These are phyloP conservation scores for Drosophila meridionalis DNA, from an alignment of 2,888 invertebrate species.

Conservation along the genomic window DNA sequence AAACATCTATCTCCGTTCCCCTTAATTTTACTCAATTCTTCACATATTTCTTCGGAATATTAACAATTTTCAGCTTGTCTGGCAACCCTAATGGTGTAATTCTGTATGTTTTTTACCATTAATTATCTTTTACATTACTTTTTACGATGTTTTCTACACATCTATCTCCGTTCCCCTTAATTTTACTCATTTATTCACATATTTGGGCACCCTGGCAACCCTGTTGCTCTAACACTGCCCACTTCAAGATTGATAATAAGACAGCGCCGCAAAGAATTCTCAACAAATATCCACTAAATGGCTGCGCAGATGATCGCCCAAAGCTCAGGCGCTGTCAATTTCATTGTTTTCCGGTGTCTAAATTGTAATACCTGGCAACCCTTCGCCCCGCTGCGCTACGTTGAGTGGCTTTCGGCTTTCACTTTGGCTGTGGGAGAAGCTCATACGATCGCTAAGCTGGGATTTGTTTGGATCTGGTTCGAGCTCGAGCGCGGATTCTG, in stretches of 20 bases:
- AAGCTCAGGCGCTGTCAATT: constrained; percentile 82
- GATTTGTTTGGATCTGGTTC: constrained; percentile 1
- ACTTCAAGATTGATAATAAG: constrained; percentile 56
- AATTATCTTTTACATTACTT: background rate
- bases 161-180: too few species aligned
- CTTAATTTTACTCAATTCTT: background rate
- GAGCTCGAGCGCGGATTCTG: constrained; percentile 5
- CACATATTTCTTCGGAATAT: background rate
- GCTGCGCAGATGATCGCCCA: constrained; percentile 73
- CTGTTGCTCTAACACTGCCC: constrained; percentile 8
- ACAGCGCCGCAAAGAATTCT: constrained; percentile 60
- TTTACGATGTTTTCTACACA: too few species aligned
- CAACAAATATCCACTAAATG: constrained; percentile 68
- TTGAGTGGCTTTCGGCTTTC: constrained; percentile 43
- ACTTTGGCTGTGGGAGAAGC: constrained; percentile 62
- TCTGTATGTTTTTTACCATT: too few species aligned
- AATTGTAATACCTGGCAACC: constrained; percentile 78
- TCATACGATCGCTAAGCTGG: constrained; percentile 57
- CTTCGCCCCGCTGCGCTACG: background rate
- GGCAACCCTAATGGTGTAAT: too few species aligned
- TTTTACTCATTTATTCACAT: background rate
- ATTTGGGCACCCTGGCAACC: constrained; percentile 28
- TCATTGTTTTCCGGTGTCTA: constrained; percentile 85
- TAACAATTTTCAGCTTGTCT: background rate
- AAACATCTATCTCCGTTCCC: too few species aligned